Base-by-base conservation (phyloP, 2,113 vertebrate species). In the Thinocorus orbignyianus region DNA sequence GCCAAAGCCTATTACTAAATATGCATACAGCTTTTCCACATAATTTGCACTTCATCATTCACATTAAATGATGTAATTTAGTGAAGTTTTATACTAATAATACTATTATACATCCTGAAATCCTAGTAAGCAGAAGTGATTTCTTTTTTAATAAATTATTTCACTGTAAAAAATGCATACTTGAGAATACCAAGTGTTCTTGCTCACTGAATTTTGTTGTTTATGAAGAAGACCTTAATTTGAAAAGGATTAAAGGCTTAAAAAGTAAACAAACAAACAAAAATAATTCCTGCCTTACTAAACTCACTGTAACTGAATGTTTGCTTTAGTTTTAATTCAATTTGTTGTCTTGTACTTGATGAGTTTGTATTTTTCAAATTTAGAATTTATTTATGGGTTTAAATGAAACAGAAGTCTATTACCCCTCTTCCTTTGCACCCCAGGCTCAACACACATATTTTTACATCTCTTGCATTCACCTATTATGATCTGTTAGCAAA, bases 221-320 rank as follows among this genome's bases (percentile, higher is more conserved):
- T 93, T 74, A 41, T 64, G 48, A 73, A 79, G 84, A 92, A 95
- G 57, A 2, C 10, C 44, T 90, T 87, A 87, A 92, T 89, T 95
- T 92, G 84, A 69, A 87, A 79, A 89, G 86, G 52, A 96, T 95
- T 95, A 92, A 92, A 92, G 28, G 49, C 65, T 92, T 93, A 71
- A 90, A 92, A 94, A 93, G 55, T 66, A 86, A n/a, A n/a, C 41
- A 46, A 96, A 87, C 60, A 89, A 97, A 65, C 54, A 86, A 80
- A 90, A 90, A 42, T 77, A 2, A 78, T 94, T 81, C 19, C 76
- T 93, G 31, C 80, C 8, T 92, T 81, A 86, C 42, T 88, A 93
- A 93, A 81, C 55, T 64, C 46, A 42, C 42, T 62, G 6, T 77
- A 73, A 62, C 37, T 62, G 71, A 92, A 65, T 90, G 37, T 81